These are phyloP conservation scores for Pituophis catenifer DNA, from an alignment of 2,113 vertebrate genomes.

Conservation along the genomic window DNA sequence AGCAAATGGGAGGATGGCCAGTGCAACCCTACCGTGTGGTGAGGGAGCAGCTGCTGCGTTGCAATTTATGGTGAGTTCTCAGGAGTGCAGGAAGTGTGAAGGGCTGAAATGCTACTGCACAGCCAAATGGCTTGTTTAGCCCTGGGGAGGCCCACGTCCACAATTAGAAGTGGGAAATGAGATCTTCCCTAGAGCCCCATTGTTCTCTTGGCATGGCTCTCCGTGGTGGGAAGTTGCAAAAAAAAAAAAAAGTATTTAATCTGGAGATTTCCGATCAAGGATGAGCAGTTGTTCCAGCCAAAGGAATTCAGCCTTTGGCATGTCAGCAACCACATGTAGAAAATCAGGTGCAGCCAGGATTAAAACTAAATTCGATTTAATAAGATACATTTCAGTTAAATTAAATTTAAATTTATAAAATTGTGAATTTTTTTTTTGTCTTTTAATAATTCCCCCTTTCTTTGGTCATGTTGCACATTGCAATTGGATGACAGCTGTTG, in stretches of 20 bases:
- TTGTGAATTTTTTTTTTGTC: not conserved
- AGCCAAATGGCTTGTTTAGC: not conserved
- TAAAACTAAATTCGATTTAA: not conserved
- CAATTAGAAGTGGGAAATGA: not conserved
- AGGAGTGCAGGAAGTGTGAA: not conserved
- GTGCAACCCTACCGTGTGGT: not conserved
- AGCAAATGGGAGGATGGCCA: not conserved
- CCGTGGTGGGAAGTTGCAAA: not conserved
- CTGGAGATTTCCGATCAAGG: not conserved
- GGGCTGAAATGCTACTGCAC: not conserved
- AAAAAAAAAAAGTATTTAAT: not conserved
- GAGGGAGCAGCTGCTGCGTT: not conserved
- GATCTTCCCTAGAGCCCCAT: not conserved
- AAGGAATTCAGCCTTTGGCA: not conserved
- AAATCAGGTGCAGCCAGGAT: not conserved
- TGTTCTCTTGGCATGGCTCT: not conserved
- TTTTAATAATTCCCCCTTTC: not conserved
- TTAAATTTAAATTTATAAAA: not conserved
- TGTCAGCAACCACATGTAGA: not conserved
- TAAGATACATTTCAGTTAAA: not conserved
- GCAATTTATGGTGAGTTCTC: not conserved
- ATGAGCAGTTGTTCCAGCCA: not conserved
- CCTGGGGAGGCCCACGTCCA: not conserved
- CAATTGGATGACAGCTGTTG: not conserved
- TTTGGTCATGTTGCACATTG: not conserved